These are phyloP conservation scores for Geotrypetes seraphini DNA, from an alignment of 2,797 vertebrate genomes.

Conservation along the genomic window DNA sequence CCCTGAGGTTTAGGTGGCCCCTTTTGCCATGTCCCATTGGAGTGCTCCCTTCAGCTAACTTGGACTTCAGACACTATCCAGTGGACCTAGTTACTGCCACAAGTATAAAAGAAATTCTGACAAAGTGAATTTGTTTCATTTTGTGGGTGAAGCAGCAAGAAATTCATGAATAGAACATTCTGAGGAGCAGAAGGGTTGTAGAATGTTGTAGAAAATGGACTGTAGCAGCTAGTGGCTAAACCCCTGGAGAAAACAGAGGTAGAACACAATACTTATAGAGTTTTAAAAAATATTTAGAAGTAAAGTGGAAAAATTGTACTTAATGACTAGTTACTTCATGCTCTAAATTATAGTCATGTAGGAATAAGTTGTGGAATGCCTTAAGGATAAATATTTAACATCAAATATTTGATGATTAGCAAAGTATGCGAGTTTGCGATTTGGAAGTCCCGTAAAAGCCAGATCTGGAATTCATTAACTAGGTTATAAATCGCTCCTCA, in stretches of 20 bases:
- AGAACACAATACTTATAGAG: neutral
- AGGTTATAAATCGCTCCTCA: conserved; percentile 41
- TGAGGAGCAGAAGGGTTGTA: too few species aligned
- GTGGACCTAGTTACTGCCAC: too few species aligned
- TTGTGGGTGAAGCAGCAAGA: neutral
- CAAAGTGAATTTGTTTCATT: neutral
- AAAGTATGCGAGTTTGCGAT: conserved; percentile 18
- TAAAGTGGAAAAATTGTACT: neutral
- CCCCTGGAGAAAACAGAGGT: neutral
- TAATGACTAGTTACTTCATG: neutral
- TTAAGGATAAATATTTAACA: conserved; percentile 27
- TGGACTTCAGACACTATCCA: too few species aligned
- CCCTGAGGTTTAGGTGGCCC: too few species aligned
- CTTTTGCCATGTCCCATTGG: too few species aligned
- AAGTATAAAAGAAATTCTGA: too few species aligned
- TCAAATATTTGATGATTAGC: conserved; percentile 37
- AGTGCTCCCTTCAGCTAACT: too few species aligned
- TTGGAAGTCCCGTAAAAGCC: conserved; percentile 41
- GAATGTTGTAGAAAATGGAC: neutral
- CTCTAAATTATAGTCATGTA: too few species aligned
- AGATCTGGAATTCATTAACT: conserved; percentile 42
- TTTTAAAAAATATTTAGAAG: too few species aligned
- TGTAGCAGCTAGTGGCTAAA: neutral
- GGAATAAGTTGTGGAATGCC: conserved; percentile 10
- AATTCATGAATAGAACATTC: too few species aligned